Base-by-base conservation (phyloP, 2,888 invertebrate species). In the Stenodera caucasica region DNA sequence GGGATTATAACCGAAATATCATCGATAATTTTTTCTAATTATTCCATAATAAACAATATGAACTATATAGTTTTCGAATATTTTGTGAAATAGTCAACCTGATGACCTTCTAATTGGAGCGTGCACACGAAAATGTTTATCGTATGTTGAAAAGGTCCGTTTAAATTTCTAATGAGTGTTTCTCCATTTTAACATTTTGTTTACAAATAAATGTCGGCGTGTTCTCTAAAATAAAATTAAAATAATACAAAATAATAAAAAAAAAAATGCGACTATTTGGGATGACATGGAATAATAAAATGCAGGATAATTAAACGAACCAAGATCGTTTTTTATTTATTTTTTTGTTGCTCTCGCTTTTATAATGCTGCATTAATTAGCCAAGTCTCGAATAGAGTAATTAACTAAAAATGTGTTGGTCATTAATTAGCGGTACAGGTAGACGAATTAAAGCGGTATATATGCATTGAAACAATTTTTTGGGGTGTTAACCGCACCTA, bases 361-460 rank as follows among this genome's bases (percentile, higher is more conserved):
- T n/a, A n/a, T n/a, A n/a, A n/a, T 75, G 73, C 64, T 64, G 72
- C 77, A 75, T 78, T 78, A 79, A 79, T 78, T 78, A 77, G 77
- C 70, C 75, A 73, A 69, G 70, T 72, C 73, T 70, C 68, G 69
- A 73, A 74, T 74, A 70, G 70, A 76, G 76, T 77, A 77, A 77
- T 77, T 77, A 77, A 76, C 75, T 72, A 70, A 69, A 73, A 76
- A 76, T 76, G 75, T 75, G 76, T 75, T 73, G 74, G 74, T 75
- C 75, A 75, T 76, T 76, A 77, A 77, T 77, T 77, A 77, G 73
- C 72, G 67, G 60, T 57, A 64, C 72, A 72, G 72, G 72, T 74
- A 73, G 69, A 70, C 11, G 9, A 40, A 14, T 58, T 67, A 63
- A 63, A 63, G 66, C 66, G 68, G 15, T n/a, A n/a, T n/a, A 64